phyloP scores from a whole-genome alignment of 1,140 invertebrate species.

The Drosophila nasuta region DNA sequence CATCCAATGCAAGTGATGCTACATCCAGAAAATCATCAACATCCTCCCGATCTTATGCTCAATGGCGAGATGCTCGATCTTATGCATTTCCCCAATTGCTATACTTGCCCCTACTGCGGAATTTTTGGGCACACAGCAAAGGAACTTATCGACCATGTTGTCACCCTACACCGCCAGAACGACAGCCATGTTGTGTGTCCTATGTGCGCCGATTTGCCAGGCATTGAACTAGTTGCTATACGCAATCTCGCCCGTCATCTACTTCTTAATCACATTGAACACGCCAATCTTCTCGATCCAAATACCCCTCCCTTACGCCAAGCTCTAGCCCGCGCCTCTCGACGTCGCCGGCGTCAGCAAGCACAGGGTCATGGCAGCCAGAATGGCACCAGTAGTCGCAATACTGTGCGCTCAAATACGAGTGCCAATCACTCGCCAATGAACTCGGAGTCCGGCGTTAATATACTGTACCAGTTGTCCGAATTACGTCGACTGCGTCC shows the following conservation, averaged over 20 bases:
- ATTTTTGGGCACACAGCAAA: constrained; percentile 54
- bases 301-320: constrained; percentile 49
- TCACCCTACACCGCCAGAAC: constrained; percentile 38
- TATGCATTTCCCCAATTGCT: constrained; percentile 64
- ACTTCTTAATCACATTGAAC: constrained; percentile 62
- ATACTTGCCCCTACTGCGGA: constrained; percentile 64
- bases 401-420: not conserved
- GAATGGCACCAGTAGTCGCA: not conserved
- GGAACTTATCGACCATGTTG: constrained; percentile 62
- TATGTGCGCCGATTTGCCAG: constrained; percentile 58
- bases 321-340: constrained; percentile 23
- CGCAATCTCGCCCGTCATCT: constrained; percentile 61
- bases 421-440: constrained; percentile 1
- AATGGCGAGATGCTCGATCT: constrained; percentile 42
- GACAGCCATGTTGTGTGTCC: constrained; percentile 64
- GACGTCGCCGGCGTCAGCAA: constrained; percentile 41
- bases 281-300: constrained; percentile 65
- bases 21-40: constrained; percentile 4
- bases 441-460: constrained; percentile 33
- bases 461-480: constrained; percentile 41
- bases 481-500: constrained; percentile 42
- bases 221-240: constrained; percentile 48
- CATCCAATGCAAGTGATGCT: constrained; percentile 69
- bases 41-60: constrained; percentile 14
- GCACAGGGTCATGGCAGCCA: not conserved